These are phyloP conservation scores for Chaitophorus viminalis DNA, from an alignment of 2,888 invertebrate genomes.

Conservation along the genomic window DNA sequence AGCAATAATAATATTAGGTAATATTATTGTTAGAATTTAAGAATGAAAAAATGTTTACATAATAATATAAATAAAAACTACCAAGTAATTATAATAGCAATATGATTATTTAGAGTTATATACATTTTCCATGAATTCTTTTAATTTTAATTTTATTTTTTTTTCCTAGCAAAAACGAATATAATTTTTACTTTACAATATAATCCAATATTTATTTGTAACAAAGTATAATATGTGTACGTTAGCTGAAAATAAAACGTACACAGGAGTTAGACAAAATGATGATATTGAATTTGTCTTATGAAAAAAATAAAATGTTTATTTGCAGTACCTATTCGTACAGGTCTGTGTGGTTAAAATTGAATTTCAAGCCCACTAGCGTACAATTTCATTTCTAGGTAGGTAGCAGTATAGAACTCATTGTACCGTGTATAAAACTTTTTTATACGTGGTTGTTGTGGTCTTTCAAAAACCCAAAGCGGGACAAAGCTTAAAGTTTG, in stretches of 20 bases:
- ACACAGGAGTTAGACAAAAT: neutral
- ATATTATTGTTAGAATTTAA: too few species aligned
- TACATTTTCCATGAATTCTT: constrained; percentile 7
- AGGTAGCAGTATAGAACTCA: neutral
- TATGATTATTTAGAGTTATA: too few species aligned
- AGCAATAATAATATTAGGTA: too few species aligned
- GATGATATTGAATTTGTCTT: constrained; percentile 19
- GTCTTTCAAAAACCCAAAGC: constrained; percentile 7
- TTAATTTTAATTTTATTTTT: neutral
- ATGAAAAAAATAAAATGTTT: neutral
- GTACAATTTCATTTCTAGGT: constrained; percentile 7
- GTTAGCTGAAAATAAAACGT: neutral
- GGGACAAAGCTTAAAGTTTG: constrained; percentile 34
- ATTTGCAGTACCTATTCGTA: constrained; percentile 6
- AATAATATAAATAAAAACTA: too few species aligned
- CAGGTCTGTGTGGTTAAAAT: constrained; percentile 13
- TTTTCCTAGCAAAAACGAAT: neutral
- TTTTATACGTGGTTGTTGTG: constrained; percentile 5
- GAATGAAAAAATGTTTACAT: too few species aligned
- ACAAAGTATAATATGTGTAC: neutral
- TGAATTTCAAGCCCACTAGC: constrained; percentile 27
- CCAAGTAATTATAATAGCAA: too few species aligned
- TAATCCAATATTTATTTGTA: constrained; percentile 21
- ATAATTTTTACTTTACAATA: neutral
- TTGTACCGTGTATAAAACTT: neutral